These are phyloP conservation scores for Tadarida brasiliensis DNA, from an alignment of 2,797 vertebrate species.

Conservation along the genomic window DNA sequence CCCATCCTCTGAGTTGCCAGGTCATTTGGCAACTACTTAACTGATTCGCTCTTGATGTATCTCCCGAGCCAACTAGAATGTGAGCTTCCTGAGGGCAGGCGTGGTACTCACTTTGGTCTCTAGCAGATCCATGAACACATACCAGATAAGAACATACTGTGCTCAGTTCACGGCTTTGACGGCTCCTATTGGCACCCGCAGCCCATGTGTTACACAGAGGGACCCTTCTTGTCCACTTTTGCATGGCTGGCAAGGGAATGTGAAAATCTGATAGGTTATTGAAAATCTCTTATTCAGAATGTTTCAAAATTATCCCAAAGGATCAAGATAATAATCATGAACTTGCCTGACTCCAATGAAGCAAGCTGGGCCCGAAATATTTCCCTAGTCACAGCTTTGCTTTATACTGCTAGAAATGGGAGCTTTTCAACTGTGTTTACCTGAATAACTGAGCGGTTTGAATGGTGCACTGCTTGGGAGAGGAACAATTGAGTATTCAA, in stretches of 20 bases:
- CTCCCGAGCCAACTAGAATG: not conserved
- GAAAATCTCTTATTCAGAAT: not conserved
- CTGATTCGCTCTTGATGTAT: not conserved
- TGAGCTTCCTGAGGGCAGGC: not conserved
- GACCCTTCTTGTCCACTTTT: not conserved
- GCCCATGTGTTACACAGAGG: not conserved
- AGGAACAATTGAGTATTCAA: constrained; percentile 45
- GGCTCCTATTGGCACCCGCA: not conserved
- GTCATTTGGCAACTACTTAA: not conserved
- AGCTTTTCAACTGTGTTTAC: constrained; percentile 51
- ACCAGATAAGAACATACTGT: not conserved
- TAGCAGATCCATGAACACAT: not conserved
- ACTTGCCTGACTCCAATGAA: constrained; percentile 30
- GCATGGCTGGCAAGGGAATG: not conserved
- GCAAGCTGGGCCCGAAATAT: not conserved
- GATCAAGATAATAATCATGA: not conserved
- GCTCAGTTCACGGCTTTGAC: not conserved
- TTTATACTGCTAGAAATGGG: constrained; percentile 10
- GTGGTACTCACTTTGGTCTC: not conserved
- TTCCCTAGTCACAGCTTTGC: not conserved
- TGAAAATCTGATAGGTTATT: not conserved
- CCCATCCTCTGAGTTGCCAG: not conserved
- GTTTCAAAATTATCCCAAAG: constrained; percentile 20
- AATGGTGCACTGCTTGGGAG: constrained; percentile 6
- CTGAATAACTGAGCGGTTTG: constrained; percentile 57